Evolutionary conservation across 2,797 vertebrate species (phyloP), one percentile per base, ranked within the genome.

Genomic region (Chaetodon trifasciatus): DNA sequence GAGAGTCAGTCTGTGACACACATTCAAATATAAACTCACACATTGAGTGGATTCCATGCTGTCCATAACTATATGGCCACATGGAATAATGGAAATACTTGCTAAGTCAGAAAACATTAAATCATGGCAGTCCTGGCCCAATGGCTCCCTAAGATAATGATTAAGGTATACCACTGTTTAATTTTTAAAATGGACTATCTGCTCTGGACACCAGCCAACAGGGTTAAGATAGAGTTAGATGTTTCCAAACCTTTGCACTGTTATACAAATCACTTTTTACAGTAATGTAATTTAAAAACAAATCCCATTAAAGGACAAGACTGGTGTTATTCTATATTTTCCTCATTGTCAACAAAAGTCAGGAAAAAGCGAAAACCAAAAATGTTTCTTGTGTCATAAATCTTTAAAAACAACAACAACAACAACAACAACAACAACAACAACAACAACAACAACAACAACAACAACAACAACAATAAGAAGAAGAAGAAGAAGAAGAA

Each of bases 121-220:
- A 91, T 90, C 73, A 79, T 79, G 72, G 78, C 89, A 84, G 88
- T 90, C 79, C 74, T 74, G 80, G 85, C 73, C 89, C 88, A 71
- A 82, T 92, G 90, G 76, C 90, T 92, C 70, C 55, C 84, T 87
- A 86, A 93, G 88, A 79, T 93, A 92, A 90, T 96, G 93, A 95
- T 95, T 94, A 94, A 91, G 87, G 84, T 93, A 78, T 86, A 94
- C 65, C 77, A 89, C 60, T 93, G 61, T 90, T 96, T 95, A 91
- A 94, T 95, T 94, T 95, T 94, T 95, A 91, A 93, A 92, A 92
- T 78, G 80, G 91, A 91, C 84, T 84, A 95, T 94, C 94, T 95
- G 47, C 49, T 78, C 91, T 95, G 92, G 87, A 88, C 83, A 91
- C 92, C 91, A 94, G 92, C 91, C 95, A 95, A 66, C 55, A 70